Percentiles rank a stretch among this genome's conserved stretches.
Conservation (phyloP, 2,113 vertebrate genomes). For the Thymallus thymallus region DNA sequence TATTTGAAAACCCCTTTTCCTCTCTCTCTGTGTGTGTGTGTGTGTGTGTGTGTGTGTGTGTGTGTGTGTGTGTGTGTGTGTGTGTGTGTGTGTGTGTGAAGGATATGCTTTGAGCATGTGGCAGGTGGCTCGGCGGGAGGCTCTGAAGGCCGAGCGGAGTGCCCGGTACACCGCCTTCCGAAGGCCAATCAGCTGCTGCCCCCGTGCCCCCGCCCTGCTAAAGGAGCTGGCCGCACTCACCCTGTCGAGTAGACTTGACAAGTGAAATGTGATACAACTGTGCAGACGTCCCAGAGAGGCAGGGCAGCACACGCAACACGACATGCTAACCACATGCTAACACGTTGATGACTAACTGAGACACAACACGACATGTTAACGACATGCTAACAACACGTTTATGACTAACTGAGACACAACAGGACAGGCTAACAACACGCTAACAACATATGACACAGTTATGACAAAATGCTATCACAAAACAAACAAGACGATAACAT, state of each 20-base stretch:
- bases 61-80: conserved; percentile 13
- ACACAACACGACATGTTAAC: conserved; percentile 13
- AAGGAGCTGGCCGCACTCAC: conserved; percentile 95
- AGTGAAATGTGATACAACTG: conserved; percentile 99
- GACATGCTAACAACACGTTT: conserved; percentile 19
- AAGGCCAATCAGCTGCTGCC: conserved; percentile 92
- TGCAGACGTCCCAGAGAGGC: conserved; percentile 94
- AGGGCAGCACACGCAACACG: conserved; percentile 47
- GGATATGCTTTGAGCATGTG: conserved; percentile 99
- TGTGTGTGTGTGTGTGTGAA: conserved; percentile 55
- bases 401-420: conserved; percentile 2
- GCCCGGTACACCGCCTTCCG: conserved; percentile 91
- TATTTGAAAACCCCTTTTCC: too few relatives aligned
- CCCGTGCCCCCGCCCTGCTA: conserved; percentile 85
- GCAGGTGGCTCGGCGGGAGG: conserved; percentile 89
- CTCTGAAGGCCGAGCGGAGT: conserved; percentile 86
- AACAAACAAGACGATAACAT: conserved; percentile 22
- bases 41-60: conserved; percentile 31
- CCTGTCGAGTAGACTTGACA: conserved; percentile 99
- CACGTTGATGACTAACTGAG: background rate
- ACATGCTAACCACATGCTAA: conserved; percentile 25
- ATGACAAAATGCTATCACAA: background rate
- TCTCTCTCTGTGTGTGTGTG: background rate
- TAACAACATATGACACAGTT: background rate
- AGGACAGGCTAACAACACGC: conserved; percentile 4